These are phyloP conservation scores for Osedax fenrisi DNA, from an alignment of 2,888 invertebrate species.

Conservation along the genomic window DNA sequence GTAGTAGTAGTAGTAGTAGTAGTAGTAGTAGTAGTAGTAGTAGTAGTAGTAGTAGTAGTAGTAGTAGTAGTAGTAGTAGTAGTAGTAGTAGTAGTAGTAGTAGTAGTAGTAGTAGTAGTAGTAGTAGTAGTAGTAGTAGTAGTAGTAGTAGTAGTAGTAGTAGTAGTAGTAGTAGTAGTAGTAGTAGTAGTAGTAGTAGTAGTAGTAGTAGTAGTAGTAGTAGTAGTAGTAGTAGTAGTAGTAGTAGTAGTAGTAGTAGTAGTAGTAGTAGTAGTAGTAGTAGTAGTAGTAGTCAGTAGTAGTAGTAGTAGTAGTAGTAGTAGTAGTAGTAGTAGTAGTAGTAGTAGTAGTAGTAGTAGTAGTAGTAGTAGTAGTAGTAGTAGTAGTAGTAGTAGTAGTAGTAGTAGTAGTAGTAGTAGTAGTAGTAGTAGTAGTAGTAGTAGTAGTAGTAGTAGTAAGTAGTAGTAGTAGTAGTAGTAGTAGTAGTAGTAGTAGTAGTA, in stretches of 20 bases:
- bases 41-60: neutral
- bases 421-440: conserved; percentile 35
- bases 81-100: neutral
- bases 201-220: conserved; percentile 21
- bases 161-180: neutral
- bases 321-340: conserved; percentile 34
- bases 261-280: conserved; percentile 5
- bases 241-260: neutral
- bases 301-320: conserved; percentile 35
- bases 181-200: conserved; percentile 14
- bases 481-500: conserved; percentile 35
- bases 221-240: neutral
- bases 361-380: conserved; percentile 35
- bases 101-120: neutral
- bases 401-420: conserved; percentile 35
- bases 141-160: neutral
- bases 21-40: neutral
- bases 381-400: conserved; percentile 34
- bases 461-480: conserved; percentile 34
- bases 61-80: neutral
- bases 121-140: neutral
- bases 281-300: conserved; percentile 35
- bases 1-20: neutral
- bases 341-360: conserved; percentile 34
- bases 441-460: conserved; percentile 34